Percentiles rank a stretch among this genome's conserved stretches.
These are phyloP conservation scores for Cheilosia scutellata DNA, from an alignment of 2,888 invertebrate species.

Conservation along the genomic window DNA sequence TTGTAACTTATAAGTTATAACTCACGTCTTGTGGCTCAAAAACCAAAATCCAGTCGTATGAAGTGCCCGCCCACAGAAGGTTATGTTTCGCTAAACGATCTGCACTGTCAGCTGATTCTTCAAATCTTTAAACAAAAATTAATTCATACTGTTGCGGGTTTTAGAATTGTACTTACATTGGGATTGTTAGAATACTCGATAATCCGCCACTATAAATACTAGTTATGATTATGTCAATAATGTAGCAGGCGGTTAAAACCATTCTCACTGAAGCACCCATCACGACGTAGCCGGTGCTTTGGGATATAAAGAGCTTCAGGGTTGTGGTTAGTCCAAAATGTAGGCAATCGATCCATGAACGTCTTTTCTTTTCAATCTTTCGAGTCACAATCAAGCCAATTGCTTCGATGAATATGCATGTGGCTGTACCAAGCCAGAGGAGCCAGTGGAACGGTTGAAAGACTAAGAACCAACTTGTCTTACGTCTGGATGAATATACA, in stretches of 20 bases:
- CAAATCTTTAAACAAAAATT: constrained; percentile 82
- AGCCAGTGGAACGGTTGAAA: constrained; percentile 86
- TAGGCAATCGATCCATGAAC: constrained; percentile 75
- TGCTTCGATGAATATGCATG: constrained; percentile 84
- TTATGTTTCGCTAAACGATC: constrained; percentile 86
- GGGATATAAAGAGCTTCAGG: constrained; percentile 79
- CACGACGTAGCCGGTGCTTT: constrained; percentile 78
- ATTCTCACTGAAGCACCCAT: constrained; percentile 77
- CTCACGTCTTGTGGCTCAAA: constrained; percentile 85
- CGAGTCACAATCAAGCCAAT: constrained; percentile 80
- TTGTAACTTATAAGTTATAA: neutral
- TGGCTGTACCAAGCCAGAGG: constrained; percentile 86
- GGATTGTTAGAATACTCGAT: constrained; percentile 88
- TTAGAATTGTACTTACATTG: constrained; percentile 82
- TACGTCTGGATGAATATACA: constrained; percentile 82
- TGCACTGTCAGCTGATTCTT: constrained; percentile 87
- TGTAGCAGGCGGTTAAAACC: constrained; percentile 79
- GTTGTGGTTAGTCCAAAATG: constrained; percentile 78
- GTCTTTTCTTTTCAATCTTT: constrained; percentile 67
- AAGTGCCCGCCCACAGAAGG: constrained; percentile 88
- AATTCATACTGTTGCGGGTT: neutral
- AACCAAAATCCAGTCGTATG: constrained; percentile 88
- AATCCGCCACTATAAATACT: constrained; percentile 88
- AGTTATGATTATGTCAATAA: constrained; percentile 86
- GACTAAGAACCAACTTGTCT: constrained; percentile 87